A percentile compares a stretch with the other conserved stretches of the same genome.
Evolutionary conservation across 2,797 vertebrate species (phyloP).

Genomic region (Danio tinwini): DNA sequence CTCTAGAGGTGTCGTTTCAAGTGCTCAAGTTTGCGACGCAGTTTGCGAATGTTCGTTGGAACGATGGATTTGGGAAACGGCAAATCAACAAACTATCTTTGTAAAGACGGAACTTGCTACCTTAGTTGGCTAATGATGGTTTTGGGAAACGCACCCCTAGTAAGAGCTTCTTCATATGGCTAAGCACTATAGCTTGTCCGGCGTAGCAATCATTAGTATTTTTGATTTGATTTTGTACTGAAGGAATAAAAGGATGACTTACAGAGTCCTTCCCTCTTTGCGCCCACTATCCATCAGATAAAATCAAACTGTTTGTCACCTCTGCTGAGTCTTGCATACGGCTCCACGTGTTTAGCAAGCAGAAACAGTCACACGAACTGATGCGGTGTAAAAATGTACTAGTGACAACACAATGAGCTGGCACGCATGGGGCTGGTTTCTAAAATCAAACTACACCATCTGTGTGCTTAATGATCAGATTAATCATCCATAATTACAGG

Average conservation of each 20-base stretch:
- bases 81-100: too few species aligned
- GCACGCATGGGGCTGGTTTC: not conserved
- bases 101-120: too few species aligned
- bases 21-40: too few species aligned
- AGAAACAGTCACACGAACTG: not conserved
- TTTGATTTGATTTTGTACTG: not conserved
- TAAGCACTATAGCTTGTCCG: not conserved
- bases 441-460: not conserved
- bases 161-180: not conserved
- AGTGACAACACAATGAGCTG: not conserved
- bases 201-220: not conserved
- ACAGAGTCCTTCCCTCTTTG: not conserved
- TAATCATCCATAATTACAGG: not conserved
- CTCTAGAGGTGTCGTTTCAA: too few species aligned
- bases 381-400: not conserved
- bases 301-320: slow-evolving; percentile 25
- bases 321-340: slow-evolving; percentile 12
- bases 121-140: too few species aligned
- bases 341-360: not conserved
- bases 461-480: not conserved
- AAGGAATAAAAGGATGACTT: not conserved
- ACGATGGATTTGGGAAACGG: too few species aligned
- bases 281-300: not conserved
- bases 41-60: too few species aligned
- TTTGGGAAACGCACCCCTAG: too few species aligned